A percentile compares a stretch with the other conserved stretches of the same genome.
Evolutionary conservation across 2,797 vertebrate genomes (phyloP).

Genomic region (Fistularia tabacaria): DNA sequence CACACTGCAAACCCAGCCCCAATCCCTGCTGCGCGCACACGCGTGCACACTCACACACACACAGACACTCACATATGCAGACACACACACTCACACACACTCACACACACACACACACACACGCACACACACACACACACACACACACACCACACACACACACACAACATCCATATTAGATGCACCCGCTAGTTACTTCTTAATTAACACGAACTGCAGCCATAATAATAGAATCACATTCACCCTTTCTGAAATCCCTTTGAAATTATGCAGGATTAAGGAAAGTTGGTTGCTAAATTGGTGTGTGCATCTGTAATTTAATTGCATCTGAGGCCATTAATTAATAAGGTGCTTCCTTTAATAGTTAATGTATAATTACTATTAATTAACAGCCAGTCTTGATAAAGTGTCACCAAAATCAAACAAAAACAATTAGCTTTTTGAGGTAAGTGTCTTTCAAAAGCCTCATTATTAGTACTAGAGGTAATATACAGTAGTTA

Average conservation of each 20-base stretch:
- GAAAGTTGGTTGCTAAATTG: slow-evolving; percentile 82
- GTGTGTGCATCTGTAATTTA: slow-evolving; percentile 83
- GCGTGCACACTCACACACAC: slow-evolving; percentile 13
- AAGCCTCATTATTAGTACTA: slow-evolving; percentile 74
- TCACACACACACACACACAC: slow-evolving; percentile 12
- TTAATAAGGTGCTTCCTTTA: slow-evolving; percentile 83
- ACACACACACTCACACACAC: slow-evolving; percentile 13
- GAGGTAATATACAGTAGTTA: slow-evolving; percentile 76
- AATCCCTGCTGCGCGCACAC: slow-evolving; percentile 16
- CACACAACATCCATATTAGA: slow-evolving; percentile 55
- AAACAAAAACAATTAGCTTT: slow-evolving; percentile 82
- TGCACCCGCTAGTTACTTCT: slow-evolving; percentile 73
- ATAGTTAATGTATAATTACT: slow-evolving; percentile 81
- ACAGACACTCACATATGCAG: slow-evolving; percentile 20
- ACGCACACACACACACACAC: slow-evolving; percentile 21
- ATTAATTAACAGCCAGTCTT: slow-evolving; percentile 77
- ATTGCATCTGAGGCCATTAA: slow-evolving; percentile 82
- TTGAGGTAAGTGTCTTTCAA: slow-evolving; percentile 74
- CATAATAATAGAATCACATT: slow-evolving; percentile 74
- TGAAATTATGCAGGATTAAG: slow-evolving; percentile 84
- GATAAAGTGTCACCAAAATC: slow-evolving; percentile 82
- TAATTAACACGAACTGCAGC: slow-evolving; percentile 80
- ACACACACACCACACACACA: slow-evolving; percentile 23
- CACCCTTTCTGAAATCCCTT: slow-evolving; percentile 78
- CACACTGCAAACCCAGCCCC: slow-evolving; percentile 29